phyloP scores from a whole-genome alignment of 2,113 vertebrate genomes.

The Ailuropoda melanoleuca region DNA sequence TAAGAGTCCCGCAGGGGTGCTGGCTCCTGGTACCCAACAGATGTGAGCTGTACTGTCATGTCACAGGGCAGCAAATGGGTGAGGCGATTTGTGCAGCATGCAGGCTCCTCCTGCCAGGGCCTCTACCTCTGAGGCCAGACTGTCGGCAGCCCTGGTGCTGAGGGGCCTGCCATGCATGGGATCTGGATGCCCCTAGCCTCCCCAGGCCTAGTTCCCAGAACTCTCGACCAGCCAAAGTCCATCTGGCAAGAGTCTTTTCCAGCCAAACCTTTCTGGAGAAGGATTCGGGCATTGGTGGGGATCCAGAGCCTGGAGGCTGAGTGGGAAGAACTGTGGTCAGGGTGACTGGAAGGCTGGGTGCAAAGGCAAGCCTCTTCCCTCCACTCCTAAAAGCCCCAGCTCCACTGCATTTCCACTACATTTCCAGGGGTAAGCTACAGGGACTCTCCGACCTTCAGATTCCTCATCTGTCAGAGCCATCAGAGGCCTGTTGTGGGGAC shows the following conservation, averaged over 20 bases:
- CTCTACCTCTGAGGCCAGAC: neutral
- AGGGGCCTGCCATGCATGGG: neutral
- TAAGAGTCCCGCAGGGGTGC: neutral
- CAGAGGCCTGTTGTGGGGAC: neutral
- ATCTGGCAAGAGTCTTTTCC: neutral
- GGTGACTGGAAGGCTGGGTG: neutral
- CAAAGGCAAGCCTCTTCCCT: neutral
- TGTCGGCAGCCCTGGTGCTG: neutral
- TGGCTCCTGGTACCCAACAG: neutral
- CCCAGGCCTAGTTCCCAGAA: neutral
- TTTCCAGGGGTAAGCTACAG: neutral
- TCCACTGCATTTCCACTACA: neutral
- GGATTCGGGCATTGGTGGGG: neutral
- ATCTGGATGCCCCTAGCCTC: neutral
- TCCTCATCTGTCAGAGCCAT: neutral
- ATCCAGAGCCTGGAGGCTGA: neutral
- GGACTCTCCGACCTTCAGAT: neutral
- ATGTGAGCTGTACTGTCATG: neutral
- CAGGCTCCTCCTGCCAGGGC: neutral
- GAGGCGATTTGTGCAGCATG: neutral
- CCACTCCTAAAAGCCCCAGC: neutral
- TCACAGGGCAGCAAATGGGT: neutral
- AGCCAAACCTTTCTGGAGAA: neutral
- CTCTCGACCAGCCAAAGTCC: neutral
- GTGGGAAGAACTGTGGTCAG: neutral